Evolutionary conservation across 2,797 vertebrate species (phyloP).

Genomic region (Hipposideros larvatus): DNA sequence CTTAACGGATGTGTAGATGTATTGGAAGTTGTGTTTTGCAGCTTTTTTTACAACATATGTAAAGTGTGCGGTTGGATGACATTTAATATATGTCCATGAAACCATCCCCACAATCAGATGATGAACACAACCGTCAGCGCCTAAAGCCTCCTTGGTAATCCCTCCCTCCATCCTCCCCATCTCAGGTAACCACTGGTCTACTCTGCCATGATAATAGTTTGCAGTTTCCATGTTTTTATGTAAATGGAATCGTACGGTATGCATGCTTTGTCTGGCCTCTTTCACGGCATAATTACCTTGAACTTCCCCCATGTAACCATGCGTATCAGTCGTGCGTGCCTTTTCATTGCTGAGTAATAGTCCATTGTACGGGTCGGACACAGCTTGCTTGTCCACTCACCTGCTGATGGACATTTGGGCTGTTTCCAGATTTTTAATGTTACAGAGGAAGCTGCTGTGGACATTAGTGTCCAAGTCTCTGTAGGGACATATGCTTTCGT

Average conservation of each 20-base stretch:
- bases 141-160: not conserved
- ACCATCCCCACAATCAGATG: not conserved
- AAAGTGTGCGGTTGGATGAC: not conserved
- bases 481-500: not conserved
- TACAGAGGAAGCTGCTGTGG: not conserved
- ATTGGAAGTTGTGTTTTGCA: not conserved
- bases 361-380: not conserved
- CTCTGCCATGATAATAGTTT: not conserved
- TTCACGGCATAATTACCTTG: not conserved
- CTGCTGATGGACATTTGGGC: not conserved
- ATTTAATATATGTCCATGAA: not conserved
- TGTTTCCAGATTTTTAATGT: not conserved
- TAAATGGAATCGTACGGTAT: not conserved
- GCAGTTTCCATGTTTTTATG: not conserved
- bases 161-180: not conserved
- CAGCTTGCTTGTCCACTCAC: not conserved
- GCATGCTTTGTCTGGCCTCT: not conserved
- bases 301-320: no score
- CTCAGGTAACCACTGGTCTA: not conserved
- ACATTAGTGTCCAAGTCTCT: not conserved
- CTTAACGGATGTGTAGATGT: not conserved
- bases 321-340: not conserved
- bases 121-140: not conserved
- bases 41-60: not conserved
- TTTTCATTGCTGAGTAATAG: not conserved